phyloP scores from a whole-genome alignment of 2,888 invertebrate species.

The Lepidochrysops patricia region DNA sequence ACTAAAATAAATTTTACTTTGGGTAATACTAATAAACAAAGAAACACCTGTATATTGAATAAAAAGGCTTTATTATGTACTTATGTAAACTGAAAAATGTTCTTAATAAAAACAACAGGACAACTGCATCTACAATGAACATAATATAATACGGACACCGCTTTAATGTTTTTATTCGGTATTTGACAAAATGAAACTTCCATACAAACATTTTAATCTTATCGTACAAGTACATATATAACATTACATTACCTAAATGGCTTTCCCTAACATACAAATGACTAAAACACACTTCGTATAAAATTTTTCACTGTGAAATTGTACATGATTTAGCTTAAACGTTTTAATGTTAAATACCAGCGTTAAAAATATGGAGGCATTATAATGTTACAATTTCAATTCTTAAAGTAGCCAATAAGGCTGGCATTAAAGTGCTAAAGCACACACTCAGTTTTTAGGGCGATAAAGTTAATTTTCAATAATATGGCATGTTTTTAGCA shows the following conservation, averaged over 20 bases:
- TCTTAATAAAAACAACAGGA: conserved; percentile 51
- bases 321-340: not conserved
- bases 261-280: not conserved
- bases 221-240: not conserved
- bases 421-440: too few species aligned
- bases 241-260: not conserved
- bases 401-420: too few species aligned
- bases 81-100: conserved; percentile 57
- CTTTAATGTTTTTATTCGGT: not conserved
- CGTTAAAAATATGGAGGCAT: too few species aligned
- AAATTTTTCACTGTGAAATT: not conserved
- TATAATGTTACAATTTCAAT: not conserved
- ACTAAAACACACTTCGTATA: conserved; percentile 1
- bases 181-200: not conserved
- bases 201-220: not conserved
- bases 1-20: too few species aligned
- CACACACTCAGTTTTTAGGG: too few species aligned
- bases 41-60: conserved; percentile 35
- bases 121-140: conserved; percentile 51
- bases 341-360: too few species aligned
- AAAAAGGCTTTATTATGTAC: conserved; percentile 60
- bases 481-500: too few species aligned
- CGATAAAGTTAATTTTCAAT: too few species aligned
- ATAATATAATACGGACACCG: not conserved
- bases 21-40: conserved; percentile 13